Percentiles rank a stretch among this genome's conserved stretches.
Conservation (phyloP, 2,797 vertebrate species). For the Tenualosa thibaudeaui region DNA sequence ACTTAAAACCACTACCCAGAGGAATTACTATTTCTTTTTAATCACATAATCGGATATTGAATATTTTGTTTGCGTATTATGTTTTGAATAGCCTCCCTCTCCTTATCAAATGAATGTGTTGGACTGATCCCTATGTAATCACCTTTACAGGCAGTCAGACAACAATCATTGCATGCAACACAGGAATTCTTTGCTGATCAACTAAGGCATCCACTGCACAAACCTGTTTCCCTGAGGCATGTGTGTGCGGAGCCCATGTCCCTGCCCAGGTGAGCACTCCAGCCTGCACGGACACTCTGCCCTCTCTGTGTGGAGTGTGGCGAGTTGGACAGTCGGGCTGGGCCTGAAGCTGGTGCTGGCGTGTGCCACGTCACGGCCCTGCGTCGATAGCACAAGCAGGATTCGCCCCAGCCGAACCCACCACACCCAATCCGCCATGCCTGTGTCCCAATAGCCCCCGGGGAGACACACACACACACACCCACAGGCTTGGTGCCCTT, state of each 20-base stretch:
- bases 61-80: neutral
- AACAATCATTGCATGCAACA: neutral
- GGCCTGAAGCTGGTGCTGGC: conserved; percentile 65
- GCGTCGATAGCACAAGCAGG: conserved; percentile 58
- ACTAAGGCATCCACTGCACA: neutral
- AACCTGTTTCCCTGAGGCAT: neutral
- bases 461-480: conserved; percentile 26
- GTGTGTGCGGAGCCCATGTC: neutral
- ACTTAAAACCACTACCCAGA: neutral
- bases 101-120: neutral
- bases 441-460: conserved; percentile 43
- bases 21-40: neutral
- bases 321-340: conserved; percentile 47
- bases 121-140: neutral
- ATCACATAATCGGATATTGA: neutral
- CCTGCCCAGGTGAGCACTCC: neutral
- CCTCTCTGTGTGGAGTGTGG: neutral
- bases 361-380: conserved; percentile 71
- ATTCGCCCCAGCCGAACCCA: conserved; percentile 65
- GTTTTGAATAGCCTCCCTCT: neutral
- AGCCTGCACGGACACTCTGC: neutral
- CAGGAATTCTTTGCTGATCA: neutral
- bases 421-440: conserved; percentile 50
- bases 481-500: neutral
- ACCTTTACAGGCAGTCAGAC: neutral